A percentile compares a stretch with the other conserved stretches of the same genome.
These are phyloP conservation scores for Magallana gigas DNA, from an alignment of 1,140 invertebrate species.

Conservation along the genomic window DNA sequence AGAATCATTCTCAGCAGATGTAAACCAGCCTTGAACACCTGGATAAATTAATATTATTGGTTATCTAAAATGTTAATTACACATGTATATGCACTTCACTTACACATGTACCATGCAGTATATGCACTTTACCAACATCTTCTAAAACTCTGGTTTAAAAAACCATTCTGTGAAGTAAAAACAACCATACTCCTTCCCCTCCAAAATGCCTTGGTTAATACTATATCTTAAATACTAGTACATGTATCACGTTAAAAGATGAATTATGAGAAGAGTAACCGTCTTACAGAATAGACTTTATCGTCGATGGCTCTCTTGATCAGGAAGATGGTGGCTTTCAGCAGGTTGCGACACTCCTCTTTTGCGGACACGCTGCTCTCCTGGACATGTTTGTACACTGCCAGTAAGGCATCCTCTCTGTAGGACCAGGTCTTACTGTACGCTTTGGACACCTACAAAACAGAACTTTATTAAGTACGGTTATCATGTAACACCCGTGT, in stretches of 20 bases:
- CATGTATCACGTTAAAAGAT: too few relatives aligned
- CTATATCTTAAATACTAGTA: too few relatives aligned
- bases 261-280: not conserved
- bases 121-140: too few relatives aligned
- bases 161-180: too few relatives aligned
- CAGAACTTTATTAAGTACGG: too few relatives aligned
- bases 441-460: slow-evolving; percentile 90
- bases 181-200: too few relatives aligned
- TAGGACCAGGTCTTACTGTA: slow-evolving; percentile 95
- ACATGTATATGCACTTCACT: too few relatives aligned
- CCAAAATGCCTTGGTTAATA: too few relatives aligned
- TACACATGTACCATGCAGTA: too few relatives aligned
- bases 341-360: slow-evolving; percentile 74
- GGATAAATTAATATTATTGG: slow-evolving; percentile 26
- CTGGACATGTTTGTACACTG: slow-evolving; percentile 86
- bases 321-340: slow-evolving; percentile 75
- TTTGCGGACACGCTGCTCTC: slow-evolving; percentile 71
- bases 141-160: too few relatives aligned
- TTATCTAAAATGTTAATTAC: too few relatives aligned
- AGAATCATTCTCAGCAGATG: slow-evolving; percentile 75
- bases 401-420: slow-evolving; percentile 92
- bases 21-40: slow-evolving; percentile 77
- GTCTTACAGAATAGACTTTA: slow-evolving; percentile 78
- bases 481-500: too few relatives aligned
- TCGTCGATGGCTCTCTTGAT: slow-evolving; percentile 76